Conservation (phyloP, 2,797 vertebrate genomes). For the Pteronotus mesoamericanus region DNA sequence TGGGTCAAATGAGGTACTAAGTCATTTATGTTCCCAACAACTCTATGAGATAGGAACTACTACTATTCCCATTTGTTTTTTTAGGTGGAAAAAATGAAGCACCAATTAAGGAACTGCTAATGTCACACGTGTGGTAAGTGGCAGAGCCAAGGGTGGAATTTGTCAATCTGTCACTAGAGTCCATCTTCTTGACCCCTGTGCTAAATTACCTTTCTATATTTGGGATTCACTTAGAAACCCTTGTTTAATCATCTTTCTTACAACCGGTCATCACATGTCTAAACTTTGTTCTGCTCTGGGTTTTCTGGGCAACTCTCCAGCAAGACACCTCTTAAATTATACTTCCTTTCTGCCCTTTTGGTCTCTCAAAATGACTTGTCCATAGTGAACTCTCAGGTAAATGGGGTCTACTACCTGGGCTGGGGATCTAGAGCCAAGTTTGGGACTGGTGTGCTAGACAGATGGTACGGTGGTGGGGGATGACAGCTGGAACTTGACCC, state of each 20-base stretch:
- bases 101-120: neutral
- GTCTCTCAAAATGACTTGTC: neutral
- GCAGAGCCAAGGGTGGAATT: neutral
- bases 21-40: neutral
- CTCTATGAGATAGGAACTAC: neutral
- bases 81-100: neutral
- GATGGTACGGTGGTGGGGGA: rapidly evolving
- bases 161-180: neutral
- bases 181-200: neutral
- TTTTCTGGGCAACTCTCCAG: neutral
- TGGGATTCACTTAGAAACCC: neutral
- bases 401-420: neutral
- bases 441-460: neutral
- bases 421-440: neutral
- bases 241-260: neutral
- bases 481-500: neutral
- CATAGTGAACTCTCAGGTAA: neutral
- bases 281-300: neutral
- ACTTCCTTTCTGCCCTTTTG: neutral
- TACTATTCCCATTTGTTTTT: neutral
- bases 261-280: neutral
- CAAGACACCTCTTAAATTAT: neutral
- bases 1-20: neutral
- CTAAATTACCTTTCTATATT: neutral
- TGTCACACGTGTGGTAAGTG: neutral